Conservation (phyloP, 1,140 invertebrate genomes). For the Drosophila neocordata region DNA sequence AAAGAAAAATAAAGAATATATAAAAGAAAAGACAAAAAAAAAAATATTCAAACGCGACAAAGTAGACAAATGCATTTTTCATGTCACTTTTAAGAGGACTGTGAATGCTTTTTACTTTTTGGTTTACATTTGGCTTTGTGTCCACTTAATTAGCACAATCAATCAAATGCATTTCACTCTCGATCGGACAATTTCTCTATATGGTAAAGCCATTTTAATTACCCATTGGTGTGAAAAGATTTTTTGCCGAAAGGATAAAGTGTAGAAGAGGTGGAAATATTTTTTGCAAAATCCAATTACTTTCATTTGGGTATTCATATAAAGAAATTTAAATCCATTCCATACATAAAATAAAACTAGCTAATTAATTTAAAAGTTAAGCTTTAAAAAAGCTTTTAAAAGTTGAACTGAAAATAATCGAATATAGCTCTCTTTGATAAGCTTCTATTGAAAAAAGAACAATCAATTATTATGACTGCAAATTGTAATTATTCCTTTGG, state of each 20-base stretch:
- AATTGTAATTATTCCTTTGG: too few relatives aligned
- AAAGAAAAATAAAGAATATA: not conserved
- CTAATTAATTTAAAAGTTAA: too few relatives aligned
- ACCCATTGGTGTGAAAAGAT: slow-evolving; percentile 27
- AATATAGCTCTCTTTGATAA: too few relatives aligned
- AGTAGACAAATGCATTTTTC: slow-evolving; percentile 34
- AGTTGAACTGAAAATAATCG: too few relatives aligned
- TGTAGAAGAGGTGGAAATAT: too few relatives aligned
- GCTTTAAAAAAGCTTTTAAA: too few relatives aligned
- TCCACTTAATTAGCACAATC: slow-evolving; percentile 31
- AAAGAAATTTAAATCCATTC: too few relatives aligned
- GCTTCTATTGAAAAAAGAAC: too few relatives aligned
- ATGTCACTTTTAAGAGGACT: slow-evolving; percentile 28
- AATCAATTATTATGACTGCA: too few relatives aligned
- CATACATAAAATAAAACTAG: too few relatives aligned
- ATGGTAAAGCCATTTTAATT: slow-evolving; percentile 20
- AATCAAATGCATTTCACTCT: slow-evolving; percentile 44
- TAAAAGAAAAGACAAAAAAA: not conserved
- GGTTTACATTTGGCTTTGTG: slow-evolving; percentile 6
- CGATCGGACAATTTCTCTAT: slow-evolving; percentile 21
- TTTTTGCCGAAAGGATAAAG: not conserved
- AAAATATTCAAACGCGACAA: not conserved
- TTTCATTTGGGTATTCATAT: too few relatives aligned
- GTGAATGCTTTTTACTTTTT: slow-evolving; percentile 2
- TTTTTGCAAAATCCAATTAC: too few relatives aligned